These are phyloP conservation scores for Raja brachyura DNA, from an alignment of 2,113 vertebrate species.

Conservation along the genomic window DNA sequence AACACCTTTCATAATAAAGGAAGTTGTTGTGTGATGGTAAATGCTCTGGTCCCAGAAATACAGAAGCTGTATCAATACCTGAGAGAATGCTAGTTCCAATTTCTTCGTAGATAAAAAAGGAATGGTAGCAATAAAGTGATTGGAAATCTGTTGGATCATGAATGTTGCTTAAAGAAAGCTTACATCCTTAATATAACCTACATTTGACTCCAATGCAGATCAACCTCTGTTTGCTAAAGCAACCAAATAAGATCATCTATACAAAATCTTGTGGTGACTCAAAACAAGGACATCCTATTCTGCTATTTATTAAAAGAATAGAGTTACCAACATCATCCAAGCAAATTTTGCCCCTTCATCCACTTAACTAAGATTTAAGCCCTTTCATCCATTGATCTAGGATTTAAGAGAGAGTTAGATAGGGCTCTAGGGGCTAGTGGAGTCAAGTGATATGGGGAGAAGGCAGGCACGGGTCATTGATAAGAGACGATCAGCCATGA, in stretches of 20 bases:
- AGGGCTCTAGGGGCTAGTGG: no score
- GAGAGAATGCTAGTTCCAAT: neutral
- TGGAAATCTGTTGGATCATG: neutral
- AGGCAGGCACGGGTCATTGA: no score
- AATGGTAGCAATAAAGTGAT: neutral
- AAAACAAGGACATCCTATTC: neutral
- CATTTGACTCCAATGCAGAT: neutral
- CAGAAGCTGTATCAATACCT: neutral
- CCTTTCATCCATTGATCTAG: no score
- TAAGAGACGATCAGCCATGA: no score
- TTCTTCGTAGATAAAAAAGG: neutral
- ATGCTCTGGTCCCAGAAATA: neutral
- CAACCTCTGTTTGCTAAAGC: neutral
- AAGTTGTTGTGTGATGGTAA: neutral
- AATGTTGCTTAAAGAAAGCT: neutral
- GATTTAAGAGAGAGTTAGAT: no score
- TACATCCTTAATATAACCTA: neutral
- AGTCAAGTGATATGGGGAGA: no score
- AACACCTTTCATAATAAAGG: neutral
- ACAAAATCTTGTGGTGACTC: neutral
- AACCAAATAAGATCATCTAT: neutral
- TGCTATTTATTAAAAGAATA: neutral
- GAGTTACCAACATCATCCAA: neutral
- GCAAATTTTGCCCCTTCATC: neutral
- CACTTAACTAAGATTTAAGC: no score